phyloP scores from a whole-genome alignment of 2,113 vertebrate species.

The Glaucomys volans region DNA sequence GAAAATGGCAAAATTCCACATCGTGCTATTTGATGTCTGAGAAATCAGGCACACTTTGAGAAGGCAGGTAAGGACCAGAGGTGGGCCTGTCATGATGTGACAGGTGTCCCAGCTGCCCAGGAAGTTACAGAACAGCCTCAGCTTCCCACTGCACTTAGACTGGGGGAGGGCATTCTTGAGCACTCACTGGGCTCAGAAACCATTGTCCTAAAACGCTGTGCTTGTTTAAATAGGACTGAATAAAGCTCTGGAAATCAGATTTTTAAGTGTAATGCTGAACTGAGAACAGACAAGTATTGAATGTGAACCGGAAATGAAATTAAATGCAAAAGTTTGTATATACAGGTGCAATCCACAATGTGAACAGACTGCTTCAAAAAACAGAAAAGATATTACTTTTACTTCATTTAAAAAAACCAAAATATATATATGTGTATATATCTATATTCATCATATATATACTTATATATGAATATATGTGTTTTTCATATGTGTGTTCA shows the following conservation, averaged over 20 bases:
- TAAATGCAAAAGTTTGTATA: not conserved
- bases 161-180: not conserved
- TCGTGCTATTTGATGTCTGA: not conserved
- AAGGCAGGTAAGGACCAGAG: not conserved
- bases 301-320: constrained; percentile 29
- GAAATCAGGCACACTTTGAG: not conserved
- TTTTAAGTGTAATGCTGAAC: constrained; percentile 13
- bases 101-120: no score
- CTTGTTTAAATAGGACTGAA: not conserved
- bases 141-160: not conserved
- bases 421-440: no score
- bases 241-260: constrained; percentile 50
- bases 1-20: not conserved
- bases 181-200: not conserved
- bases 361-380: not conserved
- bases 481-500: not conserved
- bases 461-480: not conserved
- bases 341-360: not conserved
- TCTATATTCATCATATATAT: no score
- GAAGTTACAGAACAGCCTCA: not conserved
- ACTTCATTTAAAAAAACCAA: not conserved
- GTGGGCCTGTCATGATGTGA: not conserved
- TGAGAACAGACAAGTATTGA: constrained; percentile 31
- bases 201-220: constrained; percentile 32
- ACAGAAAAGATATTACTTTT: not conserved